phyloP scores from a whole-genome alignment of 2,797 vertebrate genomes.

The Sebastes oblongus region DNA sequence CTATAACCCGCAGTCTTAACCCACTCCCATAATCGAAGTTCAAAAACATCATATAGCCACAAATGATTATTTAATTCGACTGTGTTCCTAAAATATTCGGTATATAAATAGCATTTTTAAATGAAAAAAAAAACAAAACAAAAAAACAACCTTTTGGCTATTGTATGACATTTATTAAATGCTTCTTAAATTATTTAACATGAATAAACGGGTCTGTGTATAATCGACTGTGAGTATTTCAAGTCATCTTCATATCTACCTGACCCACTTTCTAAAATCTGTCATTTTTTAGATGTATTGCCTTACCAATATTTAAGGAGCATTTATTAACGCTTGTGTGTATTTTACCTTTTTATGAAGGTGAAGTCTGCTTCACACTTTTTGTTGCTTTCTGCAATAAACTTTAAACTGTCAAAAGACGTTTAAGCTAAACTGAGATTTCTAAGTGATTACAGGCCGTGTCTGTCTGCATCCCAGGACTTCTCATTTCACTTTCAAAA shows the following conservation, averaged over 20 bases:
- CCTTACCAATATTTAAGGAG: background rate
- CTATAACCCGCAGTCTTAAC: background rate
- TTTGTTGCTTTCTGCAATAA: background rate
- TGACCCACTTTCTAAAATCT: background rate
- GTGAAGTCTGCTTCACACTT: background rate
- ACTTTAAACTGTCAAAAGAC: background rate
- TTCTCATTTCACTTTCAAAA: conserved; percentile 15
- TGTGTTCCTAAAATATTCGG: background rate
- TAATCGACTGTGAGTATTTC: background rate
- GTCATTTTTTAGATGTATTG: background rate
- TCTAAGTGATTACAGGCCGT: background rate
- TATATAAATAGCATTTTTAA: background rate
- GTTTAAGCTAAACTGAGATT: background rate
- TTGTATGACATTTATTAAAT: background rate
- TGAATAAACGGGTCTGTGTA: background rate
- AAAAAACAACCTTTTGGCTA: too few relatives aligned
- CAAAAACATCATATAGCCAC: background rate
- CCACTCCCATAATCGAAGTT: background rate
- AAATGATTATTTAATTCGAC: background rate
- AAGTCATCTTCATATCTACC: background rate
- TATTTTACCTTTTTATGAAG: background rate
- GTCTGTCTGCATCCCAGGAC: background rate
- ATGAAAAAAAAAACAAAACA: background rate
- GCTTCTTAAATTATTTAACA: background rate
- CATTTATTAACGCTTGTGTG: background rate